A percentile compares a stretch with the other conserved stretches of the same genome.
Evolutionary conservation across 1,140 invertebrate species (phyloP).

Genomic region (Drosophila quadrilineata): DNA sequence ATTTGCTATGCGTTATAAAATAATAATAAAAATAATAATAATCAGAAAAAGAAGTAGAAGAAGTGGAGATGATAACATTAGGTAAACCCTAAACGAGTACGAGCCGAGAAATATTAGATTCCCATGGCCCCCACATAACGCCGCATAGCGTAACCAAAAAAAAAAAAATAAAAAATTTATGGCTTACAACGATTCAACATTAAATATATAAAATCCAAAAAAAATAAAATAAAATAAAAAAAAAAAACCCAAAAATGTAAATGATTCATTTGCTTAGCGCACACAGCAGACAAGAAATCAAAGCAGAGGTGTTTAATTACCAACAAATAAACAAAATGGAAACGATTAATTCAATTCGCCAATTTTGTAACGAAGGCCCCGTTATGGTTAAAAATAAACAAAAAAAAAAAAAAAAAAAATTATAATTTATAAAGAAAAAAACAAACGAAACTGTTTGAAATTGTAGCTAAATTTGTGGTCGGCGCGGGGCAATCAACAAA

Average conservation of each 20-base stretch:
- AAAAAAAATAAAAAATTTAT: too few species aligned
- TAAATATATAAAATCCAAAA: conserved; percentile 55
- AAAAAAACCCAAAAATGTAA: conserved; percentile 53
- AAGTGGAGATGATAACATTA: too few species aligned
- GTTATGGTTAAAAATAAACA: conserved; percentile 58
- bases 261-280: conserved; percentile 69
- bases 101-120: conserved; percentile 45
- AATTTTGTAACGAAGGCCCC: conserved; percentile 67
- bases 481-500: conserved; percentile 48
- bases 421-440: conserved; percentile 23
- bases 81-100: not conserved
- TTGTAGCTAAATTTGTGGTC: conserved; percentile 71
- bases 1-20: conserved; percentile 44
- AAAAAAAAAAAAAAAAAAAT: conserved; percentile 21
- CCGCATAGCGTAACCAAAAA: conserved; percentile 53
- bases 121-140: conserved; percentile 62
- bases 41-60: not conserved
- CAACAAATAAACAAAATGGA: conserved; percentile 80
- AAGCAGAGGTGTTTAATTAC: conserved; percentile 79
- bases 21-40: conserved; percentile 2
- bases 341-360: conserved; percentile 79
- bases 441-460: conserved; percentile 56
- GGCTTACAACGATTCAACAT: conserved; percentile 77
- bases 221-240: conserved; percentile 20
- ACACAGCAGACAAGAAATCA: conserved; percentile 67